Evolutionary conservation across 2,797 vertebrate species (phyloP).

Genomic region (Nyctalus aviator): DNA sequence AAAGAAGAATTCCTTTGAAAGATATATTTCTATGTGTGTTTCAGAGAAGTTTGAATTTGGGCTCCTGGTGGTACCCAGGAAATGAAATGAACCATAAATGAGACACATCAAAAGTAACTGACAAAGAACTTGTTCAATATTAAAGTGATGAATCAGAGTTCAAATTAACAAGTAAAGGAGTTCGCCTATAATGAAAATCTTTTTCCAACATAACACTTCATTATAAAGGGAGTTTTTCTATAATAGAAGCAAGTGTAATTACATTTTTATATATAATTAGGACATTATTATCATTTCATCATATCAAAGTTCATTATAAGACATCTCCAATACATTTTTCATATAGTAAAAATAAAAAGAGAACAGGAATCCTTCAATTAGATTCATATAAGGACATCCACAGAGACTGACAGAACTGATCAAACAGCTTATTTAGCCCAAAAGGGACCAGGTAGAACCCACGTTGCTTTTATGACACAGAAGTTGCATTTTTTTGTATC

Average conservation of each 20-base stretch:
- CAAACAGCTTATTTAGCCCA: slow-evolving; percentile 90
- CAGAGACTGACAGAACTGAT: slow-evolving; percentile 90
- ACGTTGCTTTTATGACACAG: slow-evolving; percentile 85
- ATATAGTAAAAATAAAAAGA: slow-evolving; percentile 91
- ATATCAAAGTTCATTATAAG: slow-evolving; percentile 93
- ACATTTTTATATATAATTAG: slow-evolving; percentile 93
- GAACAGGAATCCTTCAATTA: slow-evolving; percentile 92
- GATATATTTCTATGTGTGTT: slow-evolving; percentile 86
- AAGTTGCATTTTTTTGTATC: slow-evolving; percentile 83
- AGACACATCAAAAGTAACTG: slow-evolving; percentile 92
- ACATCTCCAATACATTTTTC: slow-evolving; percentile 91
- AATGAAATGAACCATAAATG: slow-evolving; percentile 89
- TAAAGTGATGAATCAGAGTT: slow-evolving; percentile 90
- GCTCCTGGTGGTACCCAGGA: slow-evolving; percentile 87
- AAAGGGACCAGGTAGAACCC: slow-evolving; percentile 90
- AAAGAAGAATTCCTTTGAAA: slow-evolving; percentile 78
- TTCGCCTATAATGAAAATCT: slow-evolving; percentile 90
- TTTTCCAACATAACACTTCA: slow-evolving; percentile 92
- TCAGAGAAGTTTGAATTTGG: slow-evolving; percentile 89
- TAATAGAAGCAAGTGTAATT: slow-evolving; percentile 92
- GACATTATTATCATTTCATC: slow-evolving; percentile 92
- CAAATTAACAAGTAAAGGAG: slow-evolving; percentile 91
- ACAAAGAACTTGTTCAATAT: slow-evolving; percentile 89
- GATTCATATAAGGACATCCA: slow-evolving; percentile 90
- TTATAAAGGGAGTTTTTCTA: slow-evolving; percentile 91